These are phyloP conservation scores for Tillus elongatus DNA, from an alignment of 2,888 invertebrate species.

Conservation along the genomic window DNA sequence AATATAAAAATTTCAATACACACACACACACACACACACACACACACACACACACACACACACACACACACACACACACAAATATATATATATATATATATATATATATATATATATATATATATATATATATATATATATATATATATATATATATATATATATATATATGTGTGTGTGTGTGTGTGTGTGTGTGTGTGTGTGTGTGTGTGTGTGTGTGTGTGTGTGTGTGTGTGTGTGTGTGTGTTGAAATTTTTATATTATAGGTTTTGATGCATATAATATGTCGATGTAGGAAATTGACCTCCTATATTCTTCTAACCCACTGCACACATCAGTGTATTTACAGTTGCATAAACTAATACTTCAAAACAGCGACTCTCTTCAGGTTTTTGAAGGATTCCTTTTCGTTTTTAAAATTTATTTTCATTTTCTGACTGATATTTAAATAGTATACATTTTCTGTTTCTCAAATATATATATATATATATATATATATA, in stretches of 20 bases:
- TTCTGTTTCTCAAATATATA: no score
- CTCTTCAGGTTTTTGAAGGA: no score
- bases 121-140: conserved; percentile 5
- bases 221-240: background rate
- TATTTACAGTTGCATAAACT: no score
- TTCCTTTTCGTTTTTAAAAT: no score
- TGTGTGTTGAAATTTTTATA: background rate
- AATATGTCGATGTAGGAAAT: no score
- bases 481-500: no score
- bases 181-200: background rate
- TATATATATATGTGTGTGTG: conserved; percentile 2
- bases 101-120: conserved; percentile 5
- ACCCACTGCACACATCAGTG: no score
- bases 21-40: background rate
- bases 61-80: background rate
- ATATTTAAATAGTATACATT: no score
- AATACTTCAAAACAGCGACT: no score
- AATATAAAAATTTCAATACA: background rate
- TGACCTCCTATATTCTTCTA: no score
- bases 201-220: background rate
- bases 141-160: conserved; percentile 5
- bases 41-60: background rate
- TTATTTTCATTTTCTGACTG: no score
- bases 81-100: conserved; percentile 5
- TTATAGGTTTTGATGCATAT: no score